Conservation (phyloP, 2,113 vertebrate genomes). For the Paraplagusia blochii region DNA sequence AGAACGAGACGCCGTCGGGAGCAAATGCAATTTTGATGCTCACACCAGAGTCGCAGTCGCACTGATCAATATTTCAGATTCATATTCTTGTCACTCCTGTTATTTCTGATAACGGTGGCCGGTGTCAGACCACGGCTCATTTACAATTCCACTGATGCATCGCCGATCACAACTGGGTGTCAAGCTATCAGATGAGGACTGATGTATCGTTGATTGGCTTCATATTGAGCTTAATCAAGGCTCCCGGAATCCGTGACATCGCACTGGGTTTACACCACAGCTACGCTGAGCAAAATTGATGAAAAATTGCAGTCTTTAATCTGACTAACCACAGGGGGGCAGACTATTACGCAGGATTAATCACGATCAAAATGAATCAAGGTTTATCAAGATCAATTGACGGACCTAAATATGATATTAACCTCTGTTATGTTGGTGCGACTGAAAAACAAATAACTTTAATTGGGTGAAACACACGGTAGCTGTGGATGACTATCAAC, state of each 20-base stretch:
- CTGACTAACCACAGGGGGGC: no score
- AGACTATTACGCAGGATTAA: no score
- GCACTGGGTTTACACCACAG: slow-evolving; percentile 43
- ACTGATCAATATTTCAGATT: slow-evolving; percentile 56
- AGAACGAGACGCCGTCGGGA: slow-evolving; percentile 28
- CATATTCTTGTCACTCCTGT: slow-evolving; percentile 54
- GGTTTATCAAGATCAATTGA: no score
- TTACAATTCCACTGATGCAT: slow-evolving; percentile 46
- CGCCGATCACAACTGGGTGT: slow-evolving; percentile 52
- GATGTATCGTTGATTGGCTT: slow-evolving; percentile 42
- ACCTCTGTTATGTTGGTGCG: no score
- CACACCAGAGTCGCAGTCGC: slow-evolving; percentile 31
- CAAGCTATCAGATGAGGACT: slow-evolving; percentile 39
- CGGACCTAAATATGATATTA: no score
- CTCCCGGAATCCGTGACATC: slow-evolving; percentile 38
- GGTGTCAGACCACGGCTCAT: slow-evolving; percentile 38
- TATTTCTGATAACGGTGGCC: slow-evolving; percentile 53
- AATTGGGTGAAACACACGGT: no score
- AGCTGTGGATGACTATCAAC: no score
- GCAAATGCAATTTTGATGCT: slow-evolving; percentile 46
- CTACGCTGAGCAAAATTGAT: slow-evolving; percentile 3
- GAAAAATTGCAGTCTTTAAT: no score
- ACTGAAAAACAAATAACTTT: no score
- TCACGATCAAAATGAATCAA: no score
- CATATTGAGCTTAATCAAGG: slow-evolving; percentile 30